Conservation (phyloP, 2,888 invertebrate species). For the Eremobia ochroleuca region DNA sequence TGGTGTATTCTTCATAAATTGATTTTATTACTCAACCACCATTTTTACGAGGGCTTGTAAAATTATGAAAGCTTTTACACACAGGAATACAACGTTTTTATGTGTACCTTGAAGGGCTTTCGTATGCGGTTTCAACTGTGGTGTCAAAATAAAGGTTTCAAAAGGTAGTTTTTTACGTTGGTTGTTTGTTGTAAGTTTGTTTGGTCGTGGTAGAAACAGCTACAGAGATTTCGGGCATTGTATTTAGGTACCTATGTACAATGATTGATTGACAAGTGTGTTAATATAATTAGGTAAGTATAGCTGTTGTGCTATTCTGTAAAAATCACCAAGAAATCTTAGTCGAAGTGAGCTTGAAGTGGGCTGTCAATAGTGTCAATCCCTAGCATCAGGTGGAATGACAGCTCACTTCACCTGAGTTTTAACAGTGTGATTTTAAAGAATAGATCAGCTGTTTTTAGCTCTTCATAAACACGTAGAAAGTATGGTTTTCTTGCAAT, state of each 20-base stretch:
- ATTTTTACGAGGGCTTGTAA: slow-evolving; percentile 56
- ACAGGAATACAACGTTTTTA: slow-evolving; percentile 35
- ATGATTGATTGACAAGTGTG: no score
- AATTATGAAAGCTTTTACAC: slow-evolving; percentile 49
- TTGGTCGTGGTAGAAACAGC: neutral
- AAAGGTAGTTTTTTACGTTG: neutral
- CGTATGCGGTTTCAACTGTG: neutral
- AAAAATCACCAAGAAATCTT: no score
- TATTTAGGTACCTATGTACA: neutral
- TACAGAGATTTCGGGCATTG: neutral
- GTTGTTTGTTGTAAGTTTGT: no score
- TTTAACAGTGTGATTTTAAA: neutral
- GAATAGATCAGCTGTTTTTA: neutral
- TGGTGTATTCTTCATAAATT: slow-evolving; percentile 58
- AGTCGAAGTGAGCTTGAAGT: no score
- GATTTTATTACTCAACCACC: slow-evolving; percentile 45
- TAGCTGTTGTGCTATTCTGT: neutral
- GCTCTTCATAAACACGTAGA: neutral
- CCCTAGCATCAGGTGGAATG: no score
- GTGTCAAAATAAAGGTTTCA: neutral
- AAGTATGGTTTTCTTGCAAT: neutral
- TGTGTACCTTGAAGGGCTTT: neutral
- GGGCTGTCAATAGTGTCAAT: no score
- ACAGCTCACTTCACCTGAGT: no score
- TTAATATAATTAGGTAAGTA: neutral